Percentiles rank a stretch among this genome's conserved stretches.
These are phyloP conservation scores for Apantesis nais DNA, from an alignment of 2,888 invertebrate species.

Conservation along the genomic window DNA sequence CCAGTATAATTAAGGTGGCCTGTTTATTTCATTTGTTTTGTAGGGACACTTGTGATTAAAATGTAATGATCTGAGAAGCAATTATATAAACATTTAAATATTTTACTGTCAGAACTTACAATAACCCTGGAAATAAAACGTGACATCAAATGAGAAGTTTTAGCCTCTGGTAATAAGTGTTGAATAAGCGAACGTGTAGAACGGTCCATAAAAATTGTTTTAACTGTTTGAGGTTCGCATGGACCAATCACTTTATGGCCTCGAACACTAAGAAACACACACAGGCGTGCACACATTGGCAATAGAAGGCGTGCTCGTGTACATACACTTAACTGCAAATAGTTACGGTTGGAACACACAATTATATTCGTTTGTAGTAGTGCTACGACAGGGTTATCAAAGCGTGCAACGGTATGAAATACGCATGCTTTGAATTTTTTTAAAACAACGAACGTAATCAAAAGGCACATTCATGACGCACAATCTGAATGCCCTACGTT, in stretches of 20 bases:
- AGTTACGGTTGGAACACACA: conserved; percentile 60
- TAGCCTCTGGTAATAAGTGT: conserved; percentile 52
- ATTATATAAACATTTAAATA: not conserved
- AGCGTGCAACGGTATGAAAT: conserved; percentile 19
- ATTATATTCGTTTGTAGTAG: conserved; percentile 52
- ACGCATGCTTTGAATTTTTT: not conserved
- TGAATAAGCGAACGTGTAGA: conserved; percentile 57
- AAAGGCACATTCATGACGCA: not conserved
- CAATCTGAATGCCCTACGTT: not conserved
- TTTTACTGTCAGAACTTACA: not conserved
- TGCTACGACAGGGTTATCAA: conserved; percentile 46
- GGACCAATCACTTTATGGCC: conserved; percentile 74
- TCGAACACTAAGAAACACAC: conserved; percentile 68
- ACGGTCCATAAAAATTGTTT: conserved; percentile 55
- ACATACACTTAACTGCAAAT: conserved; percentile 62
- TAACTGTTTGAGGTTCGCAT: conserved; percentile 50
- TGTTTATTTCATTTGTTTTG: not conserved
- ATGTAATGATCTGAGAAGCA: not conserved
- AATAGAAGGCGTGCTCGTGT: conserved; percentile 74
- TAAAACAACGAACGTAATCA: not conserved
- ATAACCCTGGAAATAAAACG: conserved; percentile 60
- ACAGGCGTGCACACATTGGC: conserved; percentile 51
- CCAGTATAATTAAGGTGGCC: no score
- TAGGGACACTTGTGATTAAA: not conserved
- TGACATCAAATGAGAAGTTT: conserved; percentile 52